phyloP scores from a whole-genome alignment of 30 jellyfish, hydroid and myxozoan species.

The Aurelia sp. region DNA sequence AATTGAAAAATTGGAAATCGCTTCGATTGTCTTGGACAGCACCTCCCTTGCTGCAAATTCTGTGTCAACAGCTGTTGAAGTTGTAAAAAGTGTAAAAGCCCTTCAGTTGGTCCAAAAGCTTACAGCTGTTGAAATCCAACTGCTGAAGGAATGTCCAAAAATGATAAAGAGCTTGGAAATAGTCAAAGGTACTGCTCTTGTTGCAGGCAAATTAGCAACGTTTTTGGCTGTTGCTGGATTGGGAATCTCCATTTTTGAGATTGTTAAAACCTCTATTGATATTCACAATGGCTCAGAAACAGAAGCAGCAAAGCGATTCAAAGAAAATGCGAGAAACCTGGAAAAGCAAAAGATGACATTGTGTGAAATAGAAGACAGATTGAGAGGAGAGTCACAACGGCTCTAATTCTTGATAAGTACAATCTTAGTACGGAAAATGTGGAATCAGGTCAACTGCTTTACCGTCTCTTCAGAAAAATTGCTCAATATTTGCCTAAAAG shows the following conservation, averaged over 20 bases:
- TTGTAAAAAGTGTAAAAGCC: constrained; percentile 36
- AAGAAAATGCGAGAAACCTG: constrained; percentile 30
- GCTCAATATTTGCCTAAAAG: too few species aligned
- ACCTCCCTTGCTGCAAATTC: constrained; percentile 5
- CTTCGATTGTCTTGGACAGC: constrained; percentile 9
- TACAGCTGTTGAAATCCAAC: constrained; percentile 13
- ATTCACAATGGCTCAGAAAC: constrained; percentile 37
- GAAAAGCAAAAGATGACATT: neutral
- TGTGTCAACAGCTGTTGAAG: constrained; percentile 10
- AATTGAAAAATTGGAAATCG: constrained; percentile 1
- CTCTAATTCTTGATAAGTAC: too few species aligned
- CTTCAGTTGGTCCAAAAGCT: constrained; percentile 1
- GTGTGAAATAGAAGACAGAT: constrained; percentile 10
- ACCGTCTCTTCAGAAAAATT: too few species aligned
- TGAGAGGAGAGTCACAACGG: neutral
- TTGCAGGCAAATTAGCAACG: constrained; percentile 24
- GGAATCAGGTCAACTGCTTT: too few species aligned
- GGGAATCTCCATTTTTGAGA: constrained; percentile 38
- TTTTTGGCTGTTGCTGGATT: constrained; percentile 27
- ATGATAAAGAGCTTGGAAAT: constrained; percentile 12
- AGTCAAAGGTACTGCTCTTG: constrained; percentile 31
- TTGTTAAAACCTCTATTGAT: constrained; percentile 20
- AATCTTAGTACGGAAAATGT: too few species aligned
- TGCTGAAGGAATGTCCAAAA: constrained; percentile 39
- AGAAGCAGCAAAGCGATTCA: constrained; percentile 14